Conservation (phyloP, 2,113 vertebrate genomes). For the Zosterops hypoxanthus region DNA sequence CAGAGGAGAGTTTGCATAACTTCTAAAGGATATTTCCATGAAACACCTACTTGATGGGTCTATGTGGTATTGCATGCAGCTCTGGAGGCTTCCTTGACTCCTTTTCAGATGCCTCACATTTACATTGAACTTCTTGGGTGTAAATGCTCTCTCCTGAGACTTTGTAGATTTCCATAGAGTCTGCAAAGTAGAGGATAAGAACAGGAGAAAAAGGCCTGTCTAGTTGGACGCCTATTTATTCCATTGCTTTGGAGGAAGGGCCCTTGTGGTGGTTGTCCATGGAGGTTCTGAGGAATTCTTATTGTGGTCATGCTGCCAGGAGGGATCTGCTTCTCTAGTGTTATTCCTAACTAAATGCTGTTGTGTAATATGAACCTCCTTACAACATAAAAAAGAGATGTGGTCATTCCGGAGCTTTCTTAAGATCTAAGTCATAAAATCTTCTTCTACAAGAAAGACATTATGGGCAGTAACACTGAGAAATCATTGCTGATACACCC, state of each 20-base stretch:
- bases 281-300: background rate
- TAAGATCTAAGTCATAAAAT: background rate
- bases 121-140: background rate
- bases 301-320: background rate
- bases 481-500: background rate
- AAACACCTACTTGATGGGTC: background rate
- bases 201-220: background rate
- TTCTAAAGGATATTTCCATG: background rate
- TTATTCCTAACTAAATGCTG: background rate
- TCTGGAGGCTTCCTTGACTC: background rate
- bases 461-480: background rate
- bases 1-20: background rate
- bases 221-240: background rate
- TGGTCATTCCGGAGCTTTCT: background rate
- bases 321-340: background rate
- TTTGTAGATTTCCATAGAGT: background rate
- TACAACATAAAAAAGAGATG: background rate
- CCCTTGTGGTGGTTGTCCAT: background rate
- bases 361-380: background rate
- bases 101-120: background rate
- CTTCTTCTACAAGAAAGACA: background rate
- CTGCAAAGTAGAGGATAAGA: background rate
- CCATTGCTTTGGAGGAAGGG: background rate
- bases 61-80: rapidly evolving
- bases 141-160: background rate